Percentiles rank a stretch among this genome's conserved stretches.
Conservation (phyloP, 2,888 invertebrate species). For the Zaprionus lineosus region DNA sequence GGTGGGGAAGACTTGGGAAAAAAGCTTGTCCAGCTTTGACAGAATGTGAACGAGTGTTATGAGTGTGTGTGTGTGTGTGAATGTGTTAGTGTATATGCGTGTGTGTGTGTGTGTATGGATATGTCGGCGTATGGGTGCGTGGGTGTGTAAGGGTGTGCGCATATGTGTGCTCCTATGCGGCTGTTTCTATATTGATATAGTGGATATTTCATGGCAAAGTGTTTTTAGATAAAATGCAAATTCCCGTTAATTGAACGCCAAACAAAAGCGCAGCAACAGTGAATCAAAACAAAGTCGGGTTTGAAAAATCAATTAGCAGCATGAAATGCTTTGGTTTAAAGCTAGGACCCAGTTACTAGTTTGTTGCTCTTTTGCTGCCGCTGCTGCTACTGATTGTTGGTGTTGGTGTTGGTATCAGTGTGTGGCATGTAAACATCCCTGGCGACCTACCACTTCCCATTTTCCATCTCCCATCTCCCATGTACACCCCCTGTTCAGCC, state of each 20-base stretch:
- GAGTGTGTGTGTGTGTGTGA: no score
- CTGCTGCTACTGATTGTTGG: constrained; percentile 1
- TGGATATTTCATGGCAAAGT: constrained; percentile 24
- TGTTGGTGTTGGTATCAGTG: constrained; percentile 33
- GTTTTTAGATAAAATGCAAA: constrained; percentile 67
- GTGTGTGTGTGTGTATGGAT: background rate
- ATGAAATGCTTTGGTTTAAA: constrained; percentile 66
- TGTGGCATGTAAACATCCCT: constrained; percentile 39
- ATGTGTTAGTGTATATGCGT: no score
- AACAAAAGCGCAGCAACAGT: constrained; percentile 55
- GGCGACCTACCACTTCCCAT: background rate
- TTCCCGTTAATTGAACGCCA: constrained; percentile 73
- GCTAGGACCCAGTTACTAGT: constrained; percentile 28
- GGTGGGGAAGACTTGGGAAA: no score
- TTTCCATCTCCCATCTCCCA: background rate
- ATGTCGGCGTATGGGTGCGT: background rate
- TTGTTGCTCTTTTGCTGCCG: constrained; percentile 15
- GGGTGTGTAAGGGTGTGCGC: background rate
- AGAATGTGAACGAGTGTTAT: no score
- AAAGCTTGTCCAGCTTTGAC: background rate
- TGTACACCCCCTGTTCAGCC: no score
- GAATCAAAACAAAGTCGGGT: constrained; percentile 34
- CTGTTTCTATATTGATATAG: constrained; percentile 14
- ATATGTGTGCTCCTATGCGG: no score
- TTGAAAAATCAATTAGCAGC: constrained; percentile 74